Base-by-base conservation (phyloP, 2,797 vertebrate species). In the Falco novaeseelandiae region DNA sequence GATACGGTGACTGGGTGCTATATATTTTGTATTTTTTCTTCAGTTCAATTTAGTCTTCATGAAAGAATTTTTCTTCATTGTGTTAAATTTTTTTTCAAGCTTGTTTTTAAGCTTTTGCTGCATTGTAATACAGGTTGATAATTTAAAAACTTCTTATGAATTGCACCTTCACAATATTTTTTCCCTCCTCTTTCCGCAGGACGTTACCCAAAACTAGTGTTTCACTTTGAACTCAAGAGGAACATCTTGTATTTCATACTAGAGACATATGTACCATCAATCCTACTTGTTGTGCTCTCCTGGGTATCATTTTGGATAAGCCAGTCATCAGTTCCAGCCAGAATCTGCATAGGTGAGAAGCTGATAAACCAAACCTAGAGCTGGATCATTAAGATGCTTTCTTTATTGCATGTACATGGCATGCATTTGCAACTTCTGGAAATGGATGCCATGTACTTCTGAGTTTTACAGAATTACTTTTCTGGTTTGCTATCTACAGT, bases 271-370 rank as follows among this genome's bases (percentile, higher is more conserved):
- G 99, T 99, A 11, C 99, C 99, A 40, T 99, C 99, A 15, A 99
- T 99, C 95, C 98, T 99, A 36, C 98, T 99, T 79, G 99, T 99
- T 25, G 99, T 99, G 26, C 98, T 99, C 67, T 99, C 99, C 21
- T 99, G 99, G 99, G 99, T 99, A 14, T 99, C 99, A 0, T 99
- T 99, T 96, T 99, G 99, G 99, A 99, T 99, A 94, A 99, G 99
- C 44, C 98, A 99, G 80, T 99, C 99, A 29, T 99, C 99, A 5
- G 99, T 99, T 88, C 99, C 99, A 71, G 99, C 99, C 74, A 98
- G 99, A 77, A 98, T 99, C 90, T 99, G 99, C 93, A 99, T 99
- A 97, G 99, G 99, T 99, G 98, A 97, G 96, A 66, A 83, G 27
- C 36, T 3, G 7, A 46, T 32, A 74, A 84, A 54, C 25, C 65